phyloP scores from a whole-genome alignment of 1,140 invertebrate genomes.

The Xylocopa sonorina region DNA sequence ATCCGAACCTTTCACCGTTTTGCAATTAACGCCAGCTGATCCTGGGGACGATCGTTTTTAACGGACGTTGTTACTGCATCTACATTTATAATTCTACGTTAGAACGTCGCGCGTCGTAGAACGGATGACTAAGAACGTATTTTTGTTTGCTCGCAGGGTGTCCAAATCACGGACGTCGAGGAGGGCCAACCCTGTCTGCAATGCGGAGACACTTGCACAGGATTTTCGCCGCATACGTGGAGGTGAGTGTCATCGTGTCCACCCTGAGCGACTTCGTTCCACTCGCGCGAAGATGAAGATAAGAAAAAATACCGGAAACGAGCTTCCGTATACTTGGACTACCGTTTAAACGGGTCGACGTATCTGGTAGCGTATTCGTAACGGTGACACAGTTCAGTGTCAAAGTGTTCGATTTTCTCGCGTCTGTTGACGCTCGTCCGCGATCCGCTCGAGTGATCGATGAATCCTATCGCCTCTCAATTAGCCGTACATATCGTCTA shows the following conservation, averaged over 20 bases:
- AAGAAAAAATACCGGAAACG: background rate
- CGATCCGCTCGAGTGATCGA: slow-evolving; percentile 36
- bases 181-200: slow-evolving; percentile 92
- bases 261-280: no score
- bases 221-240: slow-evolving; percentile 91
- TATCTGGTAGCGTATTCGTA: background rate
- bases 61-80: background rate
- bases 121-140: background rate
- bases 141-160: slow-evolving; percentile 84
- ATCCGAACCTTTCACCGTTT: slow-evolving; percentile 56
- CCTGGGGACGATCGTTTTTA: slow-evolving; percentile 1
- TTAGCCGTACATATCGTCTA: slow-evolving; percentile 29
- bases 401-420: slow-evolving; percentile 9
- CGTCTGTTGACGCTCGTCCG: slow-evolving; percentile 30
- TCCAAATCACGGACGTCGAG: slow-evolving; percentile 91
- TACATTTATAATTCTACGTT: background rate
- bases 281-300: background rate
- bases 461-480: slow-evolving; percentile 34
- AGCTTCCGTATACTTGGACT: background rate
- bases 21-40: slow-evolving; percentile 46
- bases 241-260: slow-evolving; percentile 89
- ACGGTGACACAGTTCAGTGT: slow-evolving; percentile 16
- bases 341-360: background rate
- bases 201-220: slow-evolving; percentile 90
- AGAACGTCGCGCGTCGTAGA: background rate